Base-by-base conservation (phyloP, 2,888 invertebrate genomes). In the Melolontha melolontha region DNA sequence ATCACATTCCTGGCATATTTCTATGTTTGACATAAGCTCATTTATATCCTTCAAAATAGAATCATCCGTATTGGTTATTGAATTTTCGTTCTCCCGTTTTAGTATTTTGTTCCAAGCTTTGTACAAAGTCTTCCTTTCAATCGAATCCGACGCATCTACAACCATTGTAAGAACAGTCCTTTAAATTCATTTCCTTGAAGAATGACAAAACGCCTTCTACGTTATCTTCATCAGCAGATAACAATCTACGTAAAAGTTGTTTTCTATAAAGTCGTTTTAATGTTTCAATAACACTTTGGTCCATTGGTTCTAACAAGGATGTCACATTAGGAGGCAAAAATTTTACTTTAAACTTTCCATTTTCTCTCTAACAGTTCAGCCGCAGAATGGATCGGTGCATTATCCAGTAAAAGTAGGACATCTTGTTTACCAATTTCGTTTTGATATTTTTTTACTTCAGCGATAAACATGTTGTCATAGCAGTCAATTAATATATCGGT, bases 251-350 rank as follows among this genome's bases (percentile, higher is more conserved):
- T n/a, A 74, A n/a, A n/a, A n/a, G n/a, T n/a, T n/a, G n/a, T n/a
- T n/a, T n/a, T n/a, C n/a, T n/a, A n/a, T n/a, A n/a, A 44, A 47
- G n/a, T n/a, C n/a, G n/a, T n/a, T n/a, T n/a, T n/a, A n/a, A n/a
- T n/a, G n/a, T n/a, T n/a, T n/a, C n/a, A 72, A 49, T 63, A 59
- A 69, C 50, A 1, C 72, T 71, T 55, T 78, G 77, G 67, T 74
- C 71, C 76, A 76, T 77, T 6, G 76, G 76, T 52, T 78, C 75
- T 14, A 78, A 65, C 5, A 75, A 29, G 8, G 69, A 49, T 2
- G 73, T 75, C 4, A 74, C 73, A 52, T 66, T 67, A 27, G 66
- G 66, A 10, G n/a, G n/a, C n/a, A 63, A 59, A 42, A 62, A 69
- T 10, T 54, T 42, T 4, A 14, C 39, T 40, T 52, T n/a, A 51